A percentile compares a stretch with the other conserved stretches of the same genome.
Conservation (phyloP, 2,888 invertebrate species). For the Diloba caeruleocephala region DNA sequence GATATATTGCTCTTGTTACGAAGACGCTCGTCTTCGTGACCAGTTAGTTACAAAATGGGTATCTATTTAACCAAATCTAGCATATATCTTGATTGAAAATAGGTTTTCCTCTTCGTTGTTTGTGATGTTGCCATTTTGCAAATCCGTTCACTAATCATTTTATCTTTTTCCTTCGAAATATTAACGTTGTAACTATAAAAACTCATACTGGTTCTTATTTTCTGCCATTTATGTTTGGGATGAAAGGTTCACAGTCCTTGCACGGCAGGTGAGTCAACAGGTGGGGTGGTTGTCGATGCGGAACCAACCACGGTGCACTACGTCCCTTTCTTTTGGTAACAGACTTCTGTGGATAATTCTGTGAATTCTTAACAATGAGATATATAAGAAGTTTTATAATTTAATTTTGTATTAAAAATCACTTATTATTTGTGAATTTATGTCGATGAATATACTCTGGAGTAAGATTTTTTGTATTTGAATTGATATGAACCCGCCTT, state of each 20-base stretch:
- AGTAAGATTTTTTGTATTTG: too few relatives aligned
- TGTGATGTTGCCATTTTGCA: too few relatives aligned
- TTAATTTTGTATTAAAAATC: too few relatives aligned
- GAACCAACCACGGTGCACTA: slow-evolving; percentile 67
- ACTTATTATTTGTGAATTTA: too few relatives aligned
- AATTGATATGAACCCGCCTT: too few relatives aligned
- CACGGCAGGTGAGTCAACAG: slow-evolving; percentile 85
- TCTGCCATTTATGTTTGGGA: slow-evolving; percentile 23
- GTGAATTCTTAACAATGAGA: too few relatives aligned
- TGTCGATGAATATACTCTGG: too few relatives aligned
- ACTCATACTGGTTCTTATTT: slow-evolving; percentile 26
- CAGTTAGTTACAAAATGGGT: neutral
- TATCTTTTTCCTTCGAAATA: neutral
- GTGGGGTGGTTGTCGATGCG: slow-evolving; percentile 82
- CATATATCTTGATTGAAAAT: too few relatives aligned
- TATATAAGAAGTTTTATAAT: too few relatives aligned
- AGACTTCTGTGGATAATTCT: too few relatives aligned
- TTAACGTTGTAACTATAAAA: neutral
- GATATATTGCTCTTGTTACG: slow-evolving; percentile 2
- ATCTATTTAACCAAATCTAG: neutral
- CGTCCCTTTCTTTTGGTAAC: slow-evolving; percentile 52
- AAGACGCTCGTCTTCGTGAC: neutral
- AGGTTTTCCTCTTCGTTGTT: too few relatives aligned
- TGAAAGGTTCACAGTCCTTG: slow-evolving; percentile 61
- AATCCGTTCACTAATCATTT: neutral